Evolutionary conservation across 1,140 invertebrate species (phyloP).

Genomic region (Drosophila busckii): DNA sequence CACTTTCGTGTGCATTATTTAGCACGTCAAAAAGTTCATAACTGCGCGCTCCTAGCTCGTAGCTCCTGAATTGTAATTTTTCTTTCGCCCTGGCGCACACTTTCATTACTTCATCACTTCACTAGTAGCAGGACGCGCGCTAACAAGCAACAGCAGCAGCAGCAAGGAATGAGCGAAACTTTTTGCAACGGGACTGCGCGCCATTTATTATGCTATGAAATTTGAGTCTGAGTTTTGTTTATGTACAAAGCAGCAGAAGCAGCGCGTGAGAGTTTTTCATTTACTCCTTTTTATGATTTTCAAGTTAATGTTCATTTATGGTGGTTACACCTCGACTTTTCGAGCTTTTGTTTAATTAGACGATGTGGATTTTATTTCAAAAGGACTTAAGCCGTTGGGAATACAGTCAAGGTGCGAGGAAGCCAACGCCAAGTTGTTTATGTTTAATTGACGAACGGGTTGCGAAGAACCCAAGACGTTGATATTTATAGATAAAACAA

Average conservation of each 20-base stretch:
- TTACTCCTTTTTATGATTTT: slow-evolving; percentile 71
- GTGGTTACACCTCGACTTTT: slow-evolving; percentile 70
- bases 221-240: slow-evolving; percentile 55
- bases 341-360: slow-evolving; percentile 73
- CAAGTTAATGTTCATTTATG: slow-evolving; percentile 76
- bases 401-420: slow-evolving; percentile 27
- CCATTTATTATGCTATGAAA: slow-evolving; percentile 75
- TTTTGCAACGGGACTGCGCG: slow-evolving; percentile 47
- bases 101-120: slow-evolving; percentile 72
- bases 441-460: slow-evolving; percentile 52
- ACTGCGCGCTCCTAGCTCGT: no score
- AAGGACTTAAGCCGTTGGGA: slow-evolving; percentile 7
- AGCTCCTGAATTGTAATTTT: slow-evolving; percentile 76
- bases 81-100: slow-evolving; percentile 53
- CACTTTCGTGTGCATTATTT: slow-evolving; percentile 68
- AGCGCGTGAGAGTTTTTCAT: slow-evolving; percentile 25
- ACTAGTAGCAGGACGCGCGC: neutral
- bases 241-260: slow-evolving; percentile 17
- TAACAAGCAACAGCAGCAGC: no score
- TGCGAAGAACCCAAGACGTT: no score
- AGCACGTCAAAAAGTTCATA: slow-evolving; percentile 75
- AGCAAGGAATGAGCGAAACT: slow-evolving; percentile 18
- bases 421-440: slow-evolving; percentile 52
- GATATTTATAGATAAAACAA: no score
- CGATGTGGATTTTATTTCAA: slow-evolving; percentile 66